These are phyloP conservation scores for Octodonta nipae DNA, from an alignment of 2,888 invertebrate species.

Conservation along the genomic window DNA sequence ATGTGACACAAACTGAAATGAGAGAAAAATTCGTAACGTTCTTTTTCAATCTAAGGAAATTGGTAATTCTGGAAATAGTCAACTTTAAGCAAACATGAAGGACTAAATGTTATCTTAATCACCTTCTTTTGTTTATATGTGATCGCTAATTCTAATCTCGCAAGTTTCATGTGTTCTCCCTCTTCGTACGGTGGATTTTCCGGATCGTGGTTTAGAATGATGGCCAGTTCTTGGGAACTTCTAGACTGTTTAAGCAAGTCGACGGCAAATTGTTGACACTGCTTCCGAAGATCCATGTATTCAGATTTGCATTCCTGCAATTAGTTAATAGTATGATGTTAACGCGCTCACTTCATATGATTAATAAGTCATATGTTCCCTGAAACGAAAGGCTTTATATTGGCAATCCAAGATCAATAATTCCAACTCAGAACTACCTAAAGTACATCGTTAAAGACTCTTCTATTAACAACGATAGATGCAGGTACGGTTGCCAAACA, in stretches of 20 bases:
- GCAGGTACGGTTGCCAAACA: no score
- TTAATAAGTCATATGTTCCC: no score
- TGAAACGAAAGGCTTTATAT: no score
- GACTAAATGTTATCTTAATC: conserved; percentile 2
- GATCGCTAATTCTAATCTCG: conserved; percentile 79
- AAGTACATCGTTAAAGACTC: no score
- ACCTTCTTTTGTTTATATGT: conserved; percentile 91
- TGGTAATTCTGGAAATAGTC: no score
- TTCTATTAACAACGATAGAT: no score
- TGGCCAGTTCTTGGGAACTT: conserved; percentile 83
- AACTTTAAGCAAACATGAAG: no score
- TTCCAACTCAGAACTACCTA: no score
- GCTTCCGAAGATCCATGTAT: conserved; percentile 71
- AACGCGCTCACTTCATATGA: no score
- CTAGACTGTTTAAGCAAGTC: conserved; percentile 81
- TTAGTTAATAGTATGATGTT: conserved; percentile 2
- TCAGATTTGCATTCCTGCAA: conserved; percentile 74
- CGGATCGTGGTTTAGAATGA: conserved; percentile 84
- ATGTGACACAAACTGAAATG: conserved; percentile 47
- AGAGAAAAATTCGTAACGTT: conserved; percentile 2
- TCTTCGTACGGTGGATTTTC: conserved; percentile 55
- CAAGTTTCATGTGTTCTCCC: conserved; percentile 72
- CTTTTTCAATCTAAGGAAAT: no score
- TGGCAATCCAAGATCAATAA: no score
- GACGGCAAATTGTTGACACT: conserved; percentile 83